Evolutionary conservation across 1,140 invertebrate species (phyloP).

Genomic region (Manduca sexta): DNA sequence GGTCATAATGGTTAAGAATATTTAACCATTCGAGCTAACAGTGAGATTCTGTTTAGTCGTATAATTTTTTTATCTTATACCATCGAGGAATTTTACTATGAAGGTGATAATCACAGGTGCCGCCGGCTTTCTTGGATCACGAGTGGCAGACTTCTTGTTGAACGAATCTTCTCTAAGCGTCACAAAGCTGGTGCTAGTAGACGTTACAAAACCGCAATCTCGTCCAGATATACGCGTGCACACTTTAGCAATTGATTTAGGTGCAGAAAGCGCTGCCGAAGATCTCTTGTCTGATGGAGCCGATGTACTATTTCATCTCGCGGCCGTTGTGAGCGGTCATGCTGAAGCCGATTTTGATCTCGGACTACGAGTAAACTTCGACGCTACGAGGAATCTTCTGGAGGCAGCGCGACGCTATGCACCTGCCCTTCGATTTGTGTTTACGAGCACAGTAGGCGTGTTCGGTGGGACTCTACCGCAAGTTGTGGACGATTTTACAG

Average conservation of each 20-base stretch:
- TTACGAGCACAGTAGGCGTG: conserved; percentile 44
- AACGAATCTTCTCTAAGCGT: conserved; percentile 25
- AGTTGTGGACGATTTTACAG: conserved; percentile 31
- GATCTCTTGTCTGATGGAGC: conserved; percentile 17
- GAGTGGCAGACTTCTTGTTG: conserved; percentile 33
- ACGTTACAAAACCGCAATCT: conserved; percentile 14
- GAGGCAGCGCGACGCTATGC: conserved; percentile 29
- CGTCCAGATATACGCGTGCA: conserved; percentile 23
- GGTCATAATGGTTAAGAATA: too few relatives aligned
- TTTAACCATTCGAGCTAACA: too few relatives aligned
- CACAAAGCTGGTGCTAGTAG: conserved; percentile 29
- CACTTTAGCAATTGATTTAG: conserved; percentile 25
- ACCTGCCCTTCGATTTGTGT: conserved; percentile 34
- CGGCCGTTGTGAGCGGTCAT: conserved; percentile 52
- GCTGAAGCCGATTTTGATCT: conserved; percentile 54
- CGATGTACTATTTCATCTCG: conserved; percentile 46
- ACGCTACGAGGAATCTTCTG: conserved; percentile 40
- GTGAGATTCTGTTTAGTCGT: too few relatives aligned
- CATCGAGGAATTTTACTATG: conserved; percentile 25
- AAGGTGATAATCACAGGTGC: conserved; percentile 53
- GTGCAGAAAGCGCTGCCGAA: conserved; percentile 16
- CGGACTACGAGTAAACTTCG: conserved; percentile 49
- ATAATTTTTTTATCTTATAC: too few relatives aligned
- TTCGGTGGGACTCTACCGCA: conserved; percentile 46
- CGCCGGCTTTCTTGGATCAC: conserved; percentile 44